Conservation (phyloP, 2,797 vertebrate species). For the Anas flavirostris region DNA sequence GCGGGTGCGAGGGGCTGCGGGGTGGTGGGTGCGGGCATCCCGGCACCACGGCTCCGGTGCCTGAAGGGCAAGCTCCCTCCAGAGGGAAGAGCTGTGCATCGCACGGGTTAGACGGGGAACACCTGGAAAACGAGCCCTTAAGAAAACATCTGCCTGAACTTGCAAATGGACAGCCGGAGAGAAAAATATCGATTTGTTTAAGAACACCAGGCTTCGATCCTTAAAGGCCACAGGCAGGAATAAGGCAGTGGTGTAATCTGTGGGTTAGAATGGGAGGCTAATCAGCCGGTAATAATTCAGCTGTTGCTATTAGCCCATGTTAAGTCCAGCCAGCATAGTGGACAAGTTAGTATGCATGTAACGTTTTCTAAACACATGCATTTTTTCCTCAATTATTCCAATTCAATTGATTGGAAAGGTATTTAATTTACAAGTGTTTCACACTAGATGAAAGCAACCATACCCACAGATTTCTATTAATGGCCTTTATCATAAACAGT, state of each 20-base stretch:
- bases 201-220: neutral
- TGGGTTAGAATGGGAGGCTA: neutral
- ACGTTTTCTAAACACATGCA: neutral
- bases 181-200: neutral
- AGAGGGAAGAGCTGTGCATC: constrained; percentile 28
- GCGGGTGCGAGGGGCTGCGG: neutral
- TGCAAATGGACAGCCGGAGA: rapidly evolving
- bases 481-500: neutral
- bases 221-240: neutral
- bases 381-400: neutral
- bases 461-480: neutral
- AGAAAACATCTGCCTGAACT: neutral
- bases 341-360: neutral
- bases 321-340: neutral
- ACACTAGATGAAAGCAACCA: neutral
- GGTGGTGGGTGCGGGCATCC: neutral
- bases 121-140: rapidly evolving
- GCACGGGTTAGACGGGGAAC: rapidly evolving
- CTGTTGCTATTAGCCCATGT: neutral
- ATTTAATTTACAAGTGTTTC: neutral
- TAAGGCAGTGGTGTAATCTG: neutral
- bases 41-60: neutral
- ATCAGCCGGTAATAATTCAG: neutral
- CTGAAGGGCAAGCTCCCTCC: constrained; percentile 58
- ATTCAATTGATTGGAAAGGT: neutral